These are phyloP conservation scores for Addax nasomaculatus DNA, from an alignment of 2,113 vertebrate species.

Conservation along the genomic window DNA sequence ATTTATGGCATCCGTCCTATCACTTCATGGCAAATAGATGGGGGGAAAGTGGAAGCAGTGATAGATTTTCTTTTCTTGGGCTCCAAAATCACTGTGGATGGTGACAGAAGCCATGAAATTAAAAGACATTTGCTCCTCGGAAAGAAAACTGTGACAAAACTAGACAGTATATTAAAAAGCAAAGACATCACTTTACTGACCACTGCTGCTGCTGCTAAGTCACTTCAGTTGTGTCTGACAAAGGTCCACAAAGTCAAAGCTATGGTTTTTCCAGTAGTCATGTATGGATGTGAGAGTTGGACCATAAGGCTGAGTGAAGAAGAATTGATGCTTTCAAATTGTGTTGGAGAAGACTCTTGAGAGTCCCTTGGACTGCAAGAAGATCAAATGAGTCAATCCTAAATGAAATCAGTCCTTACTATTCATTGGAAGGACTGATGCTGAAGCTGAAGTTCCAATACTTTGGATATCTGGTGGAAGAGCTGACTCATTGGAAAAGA, in stretches of 20 bases:
- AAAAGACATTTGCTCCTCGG: background rate
- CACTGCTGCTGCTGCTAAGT: background rate
- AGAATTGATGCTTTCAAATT: background rate
- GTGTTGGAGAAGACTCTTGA: background rate
- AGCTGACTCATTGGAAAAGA: background rate
- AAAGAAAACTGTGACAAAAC: background rate
- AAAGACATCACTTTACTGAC: background rate
- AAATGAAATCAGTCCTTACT: background rate
- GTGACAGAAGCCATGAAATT: background rate
- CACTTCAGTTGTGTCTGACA: background rate
- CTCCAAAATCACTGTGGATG: background rate
- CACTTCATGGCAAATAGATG: background rate
- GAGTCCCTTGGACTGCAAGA: background rate
- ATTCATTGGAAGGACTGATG: background rate
- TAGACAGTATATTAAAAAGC: background rate
- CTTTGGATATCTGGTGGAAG: background rate
- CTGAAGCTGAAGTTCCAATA: background rate
- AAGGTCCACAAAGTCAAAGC: background rate
- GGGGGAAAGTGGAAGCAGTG: background rate
- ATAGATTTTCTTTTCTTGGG: background rate
- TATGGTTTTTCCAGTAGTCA: background rate
- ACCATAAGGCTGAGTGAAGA: background rate
- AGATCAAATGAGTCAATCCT: background rate
- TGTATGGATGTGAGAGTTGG: background rate
- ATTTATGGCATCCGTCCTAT: background rate